Evolutionary conservation across 2,888 invertebrate species (phyloP).

Genomic region (Panzeria rudis): DNA sequence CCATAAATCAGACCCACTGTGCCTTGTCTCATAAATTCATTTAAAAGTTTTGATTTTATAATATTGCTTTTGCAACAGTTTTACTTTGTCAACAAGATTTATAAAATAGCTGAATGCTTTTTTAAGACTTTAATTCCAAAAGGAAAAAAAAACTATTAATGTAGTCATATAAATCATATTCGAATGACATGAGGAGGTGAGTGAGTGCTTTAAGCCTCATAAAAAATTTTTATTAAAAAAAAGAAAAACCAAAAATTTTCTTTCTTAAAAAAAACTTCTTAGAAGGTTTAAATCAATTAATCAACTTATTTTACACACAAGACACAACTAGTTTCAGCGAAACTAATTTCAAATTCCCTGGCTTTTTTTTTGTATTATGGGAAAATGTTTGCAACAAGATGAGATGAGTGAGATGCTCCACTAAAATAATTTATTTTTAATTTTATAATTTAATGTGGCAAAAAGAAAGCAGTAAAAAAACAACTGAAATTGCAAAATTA

Average conservation of each 20-base stretch:
- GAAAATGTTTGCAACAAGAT: slow-evolving; percentile 52
- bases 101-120: background rate
- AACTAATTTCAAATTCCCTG: background rate
- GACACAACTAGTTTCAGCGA: slow-evolving; percentile 14
- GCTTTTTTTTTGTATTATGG: slow-evolving; percentile 18
- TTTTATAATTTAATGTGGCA: slow-evolving; percentile 47
- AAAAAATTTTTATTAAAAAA: background rate
- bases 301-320: slow-evolving; percentile 2
- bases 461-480: slow-evolving; percentile 25
- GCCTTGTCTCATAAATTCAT: background rate
- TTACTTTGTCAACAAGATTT: slow-evolving; percentile 4
- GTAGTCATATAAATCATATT: background rate
- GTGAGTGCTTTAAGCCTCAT: background rate
- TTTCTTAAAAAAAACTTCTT: background rate
- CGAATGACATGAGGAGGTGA: background rate
- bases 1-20: slow-evolving; percentile 6
- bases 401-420: too few species aligned
- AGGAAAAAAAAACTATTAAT: background rate
- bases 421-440: slow-evolving; percentile 40
- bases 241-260: background rate
- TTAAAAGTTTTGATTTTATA: background rate
- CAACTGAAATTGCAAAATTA: background rate
- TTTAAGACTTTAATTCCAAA: background rate
- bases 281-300: slow-evolving; percentile 11
- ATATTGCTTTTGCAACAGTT: background rate